Conservation (phyloP, 2,888 invertebrate genomes). For the Tanytarsus gracilentus region DNA sequence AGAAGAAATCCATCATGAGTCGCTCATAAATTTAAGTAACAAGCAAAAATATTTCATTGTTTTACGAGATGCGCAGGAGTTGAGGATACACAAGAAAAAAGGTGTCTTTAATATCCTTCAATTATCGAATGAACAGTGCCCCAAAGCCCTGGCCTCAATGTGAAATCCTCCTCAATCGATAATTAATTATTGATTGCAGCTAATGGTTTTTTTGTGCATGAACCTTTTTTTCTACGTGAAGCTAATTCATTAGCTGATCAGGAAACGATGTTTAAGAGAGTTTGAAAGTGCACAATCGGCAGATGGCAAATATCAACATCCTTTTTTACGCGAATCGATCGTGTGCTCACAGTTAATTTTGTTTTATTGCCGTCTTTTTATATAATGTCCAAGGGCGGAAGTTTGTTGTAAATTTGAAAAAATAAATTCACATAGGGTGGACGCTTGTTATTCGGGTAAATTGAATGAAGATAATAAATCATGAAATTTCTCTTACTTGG, state of each 20-base stretch:
- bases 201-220: constrained; percentile 6
- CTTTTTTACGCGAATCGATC: constrained; percentile 19
- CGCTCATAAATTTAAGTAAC: background rate
- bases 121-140: background rate
- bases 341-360: constrained; percentile 22
- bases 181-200: constrained; percentile 25
- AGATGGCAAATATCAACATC: constrained; percentile 13
- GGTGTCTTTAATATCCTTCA: background rate
- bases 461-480: too few species aligned
- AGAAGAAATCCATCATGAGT: too few species aligned
- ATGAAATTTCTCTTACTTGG: too few species aligned
- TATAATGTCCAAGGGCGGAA: too few species aligned
- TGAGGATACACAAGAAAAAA: background rate
- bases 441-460: too few species aligned
- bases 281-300: background rate
- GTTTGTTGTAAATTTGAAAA: constrained; percentile 15
- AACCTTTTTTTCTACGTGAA: background rate
- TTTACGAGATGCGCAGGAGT: background rate
- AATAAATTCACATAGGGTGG: constrained; percentile 7
- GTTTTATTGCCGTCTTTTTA: constrained; percentile 1
- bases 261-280: background rate
- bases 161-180: background rate
- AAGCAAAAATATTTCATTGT: background rate
- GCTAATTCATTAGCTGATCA: constrained; percentile 21
- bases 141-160: background rate